Evolutionary conservation across 2,797 vertebrate genomes (phyloP), one percentile per base, ranked within the genome.

Genomic region (Lithobates pipiens): DNA sequence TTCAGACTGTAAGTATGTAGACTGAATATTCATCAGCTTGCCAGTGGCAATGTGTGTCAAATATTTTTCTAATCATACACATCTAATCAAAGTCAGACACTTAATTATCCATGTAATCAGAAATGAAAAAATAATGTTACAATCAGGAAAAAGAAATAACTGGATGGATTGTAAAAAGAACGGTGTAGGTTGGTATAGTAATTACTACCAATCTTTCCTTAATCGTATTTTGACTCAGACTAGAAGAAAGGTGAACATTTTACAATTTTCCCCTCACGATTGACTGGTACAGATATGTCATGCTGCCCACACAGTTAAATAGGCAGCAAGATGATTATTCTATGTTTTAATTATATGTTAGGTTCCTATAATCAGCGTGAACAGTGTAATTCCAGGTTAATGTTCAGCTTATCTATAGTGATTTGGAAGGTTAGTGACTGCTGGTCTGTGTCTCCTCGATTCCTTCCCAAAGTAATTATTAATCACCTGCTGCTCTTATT

Each of bases 221-320:
- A 65, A 65, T 68, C 63, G 68, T 36, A 63, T 54, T 69, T 27
- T 71, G 46, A 80, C 18, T 80, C 78, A n/a, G 29, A 18, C 6
- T 70, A 57, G 63, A 78, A 61, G 29, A 71, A 72, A 57, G 70
- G 21, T 80, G 78, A 57, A 72, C 68, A 80, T 36, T 80, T 80
- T 80, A 54, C 61, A 80, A 70, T 71, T 72, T 36, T 27, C 42
- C 70, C 32, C 34, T 72, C 32, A 32, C 57, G 46, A 27, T 72
- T 80, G 71, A 80, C 70, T 71, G 42, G 78, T 32, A 72, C 13
- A 72, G 46, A 80, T 57, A 39, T 72, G 68, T 72, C 46, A 25
- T 57, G 71, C 44, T 80, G 78, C 68, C 77, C 68, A 80, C 78
- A 72, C 68, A 69, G 13, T 25, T 11, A 70, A 29, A 71, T 13